These are phyloP conservation scores for Leucoraja ocellata DNA, from an alignment of 2,797 vertebrate species.

Conservation along the genomic window DNA sequence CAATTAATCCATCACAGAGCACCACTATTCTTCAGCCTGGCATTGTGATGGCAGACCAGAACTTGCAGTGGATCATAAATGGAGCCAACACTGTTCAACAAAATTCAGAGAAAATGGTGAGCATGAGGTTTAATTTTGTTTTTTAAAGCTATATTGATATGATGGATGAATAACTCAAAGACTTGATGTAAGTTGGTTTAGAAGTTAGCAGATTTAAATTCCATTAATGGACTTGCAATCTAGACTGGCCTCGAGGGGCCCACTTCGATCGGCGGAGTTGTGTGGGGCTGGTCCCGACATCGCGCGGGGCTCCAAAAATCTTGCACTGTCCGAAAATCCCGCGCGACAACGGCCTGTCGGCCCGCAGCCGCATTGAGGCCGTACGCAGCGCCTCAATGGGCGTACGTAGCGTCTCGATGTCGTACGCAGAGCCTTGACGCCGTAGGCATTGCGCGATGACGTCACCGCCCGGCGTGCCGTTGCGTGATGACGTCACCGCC, in stretches of 20 bases:
- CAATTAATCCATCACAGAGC: slow-evolving; percentile 73
- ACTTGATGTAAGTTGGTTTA: not conserved
- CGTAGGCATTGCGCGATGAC: too few relatives aligned
- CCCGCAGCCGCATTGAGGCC: too few relatives aligned
- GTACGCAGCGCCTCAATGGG: too few relatives aligned
- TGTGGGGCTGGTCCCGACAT: too few relatives aligned
- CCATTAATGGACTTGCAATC: not conserved
- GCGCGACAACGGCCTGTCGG: too few relatives aligned
- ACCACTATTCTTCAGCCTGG: slow-evolving; percentile 75
- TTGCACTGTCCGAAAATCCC: too few relatives aligned
- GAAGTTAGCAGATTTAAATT: not conserved
- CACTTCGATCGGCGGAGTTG: too few relatives aligned
- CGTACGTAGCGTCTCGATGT: too few relatives aligned
- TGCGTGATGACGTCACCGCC: too few relatives aligned
- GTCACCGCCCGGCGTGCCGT: too few relatives aligned
- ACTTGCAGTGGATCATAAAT: slow-evolving; percentile 95
- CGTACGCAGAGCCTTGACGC: too few relatives aligned
- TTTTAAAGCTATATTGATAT: not conserved
- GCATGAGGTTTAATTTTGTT: slow-evolving; percentile 45
- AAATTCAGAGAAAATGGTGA: slow-evolving; percentile 80
- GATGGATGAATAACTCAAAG: not conserved
- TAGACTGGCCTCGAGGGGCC: not conserved
- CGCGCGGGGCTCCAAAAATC: too few relatives aligned
- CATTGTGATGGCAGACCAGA: slow-evolving; percentile 92
- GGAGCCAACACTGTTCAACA: slow-evolving; percentile 75